phyloP scores from a whole-genome alignment of 1,140 invertebrate genomes.

The Coptotermes formosanus region DNA sequence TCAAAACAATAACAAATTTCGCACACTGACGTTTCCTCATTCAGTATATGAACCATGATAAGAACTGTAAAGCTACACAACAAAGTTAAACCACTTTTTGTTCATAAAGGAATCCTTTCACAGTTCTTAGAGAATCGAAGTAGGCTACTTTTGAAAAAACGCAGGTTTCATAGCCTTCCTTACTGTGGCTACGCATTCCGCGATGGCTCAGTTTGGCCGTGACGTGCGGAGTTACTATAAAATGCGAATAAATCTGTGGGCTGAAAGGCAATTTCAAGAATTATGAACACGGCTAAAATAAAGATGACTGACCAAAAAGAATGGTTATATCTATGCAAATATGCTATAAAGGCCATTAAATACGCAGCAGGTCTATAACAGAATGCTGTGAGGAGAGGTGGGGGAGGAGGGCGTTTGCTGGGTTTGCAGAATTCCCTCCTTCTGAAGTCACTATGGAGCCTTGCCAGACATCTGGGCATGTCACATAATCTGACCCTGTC shows the following conservation, averaged over 20 bases:
- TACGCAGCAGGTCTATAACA: neutral
- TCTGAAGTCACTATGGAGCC: neutral
- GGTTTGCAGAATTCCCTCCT: neutral
- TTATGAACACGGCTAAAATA: neutral
- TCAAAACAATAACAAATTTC: too few relatives aligned
- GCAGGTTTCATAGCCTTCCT: too few relatives aligned
- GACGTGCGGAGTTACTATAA: neutral
- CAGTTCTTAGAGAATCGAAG: too few relatives aligned
- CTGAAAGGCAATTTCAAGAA: neutral
- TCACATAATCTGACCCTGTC: neutral
- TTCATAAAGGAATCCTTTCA: too few relatives aligned
- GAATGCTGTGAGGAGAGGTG: neutral
- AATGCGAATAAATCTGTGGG: neutral
- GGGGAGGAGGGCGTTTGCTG: neutral
- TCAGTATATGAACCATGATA: too few relatives aligned
- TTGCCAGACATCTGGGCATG: neutral
- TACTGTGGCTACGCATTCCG: neutral
- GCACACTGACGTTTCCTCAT: too few relatives aligned
- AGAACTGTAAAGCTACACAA: too few relatives aligned
- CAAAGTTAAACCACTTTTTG: too few relatives aligned
- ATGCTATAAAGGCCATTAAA: neutral
- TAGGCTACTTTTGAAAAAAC: too few relatives aligned
- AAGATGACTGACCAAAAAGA: neutral
- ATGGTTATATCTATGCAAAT: conserved; percentile 13
- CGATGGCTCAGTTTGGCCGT: neutral